Evolutionary conservation across 2,888 invertebrate genomes (phyloP).

Genomic region (Aporophyla lueneburgensis): DNA sequence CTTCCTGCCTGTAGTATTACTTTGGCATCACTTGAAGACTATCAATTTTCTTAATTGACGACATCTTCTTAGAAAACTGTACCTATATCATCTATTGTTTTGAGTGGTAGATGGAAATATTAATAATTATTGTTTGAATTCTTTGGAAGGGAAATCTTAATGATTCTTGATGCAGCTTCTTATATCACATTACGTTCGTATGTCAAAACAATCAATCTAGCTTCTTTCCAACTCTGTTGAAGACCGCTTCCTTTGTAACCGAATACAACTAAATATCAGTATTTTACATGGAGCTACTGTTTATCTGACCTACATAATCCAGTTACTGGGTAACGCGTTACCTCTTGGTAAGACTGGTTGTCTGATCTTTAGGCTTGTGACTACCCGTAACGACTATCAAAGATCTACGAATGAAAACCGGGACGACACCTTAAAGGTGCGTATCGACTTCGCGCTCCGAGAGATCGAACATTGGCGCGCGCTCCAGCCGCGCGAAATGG

Average conservation of each 20-base stretch:
- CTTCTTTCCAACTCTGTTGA: neutral
- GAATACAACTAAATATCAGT: neutral
- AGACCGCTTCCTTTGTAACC: neutral
- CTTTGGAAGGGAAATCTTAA: neutral
- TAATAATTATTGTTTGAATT: neutral
- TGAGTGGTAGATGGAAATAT: neutral
- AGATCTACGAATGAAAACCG: no score
- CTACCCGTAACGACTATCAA: no score
- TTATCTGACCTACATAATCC: no score
- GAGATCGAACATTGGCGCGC: no score
- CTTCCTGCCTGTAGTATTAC: conserved; percentile 76
- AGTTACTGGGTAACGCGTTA: neutral
- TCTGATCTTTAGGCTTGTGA: no score
- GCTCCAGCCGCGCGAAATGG: no score
- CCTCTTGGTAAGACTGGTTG: neutral
- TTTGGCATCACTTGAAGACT: conserved; percentile 68
- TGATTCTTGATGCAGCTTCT: neutral
- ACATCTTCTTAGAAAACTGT: conserved; percentile 37
- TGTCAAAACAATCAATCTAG: neutral
- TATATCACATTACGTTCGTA: no score
- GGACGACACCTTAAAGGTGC: no score
- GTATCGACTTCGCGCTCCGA: no score
- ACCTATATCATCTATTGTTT: conserved; percentile 29
- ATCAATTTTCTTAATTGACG: conserved; percentile 73
- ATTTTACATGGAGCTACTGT: no score